Evolutionary conservation across 2,888 invertebrate species (phyloP).

Genomic region (Nomada fabriciana): DNA sequence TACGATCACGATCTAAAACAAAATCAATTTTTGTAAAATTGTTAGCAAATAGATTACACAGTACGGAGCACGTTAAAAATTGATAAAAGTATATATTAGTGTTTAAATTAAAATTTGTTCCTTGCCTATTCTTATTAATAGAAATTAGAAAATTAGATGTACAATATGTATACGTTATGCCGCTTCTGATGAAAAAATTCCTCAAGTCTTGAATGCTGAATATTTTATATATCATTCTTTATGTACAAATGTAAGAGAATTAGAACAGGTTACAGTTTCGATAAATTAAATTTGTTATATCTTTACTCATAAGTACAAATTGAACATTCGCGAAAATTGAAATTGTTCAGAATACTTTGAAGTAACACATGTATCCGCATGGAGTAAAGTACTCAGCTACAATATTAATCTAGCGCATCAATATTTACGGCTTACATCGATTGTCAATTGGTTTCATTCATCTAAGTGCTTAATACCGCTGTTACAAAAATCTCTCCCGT

Average conservation of each 20-base stretch:
- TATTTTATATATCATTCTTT: slow-evolving; percentile 24
- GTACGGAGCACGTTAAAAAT: no score
- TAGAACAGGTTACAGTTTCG: slow-evolving; percentile 19
- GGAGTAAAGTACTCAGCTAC: slow-evolving; percentile 7
- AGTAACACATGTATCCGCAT: background rate
- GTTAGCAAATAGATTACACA: background rate
- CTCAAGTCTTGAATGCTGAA: background rate
- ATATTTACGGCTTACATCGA: background rate
- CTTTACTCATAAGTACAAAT: slow-evolving; percentile 32
- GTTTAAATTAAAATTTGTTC: no score
- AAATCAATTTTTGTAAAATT: background rate
- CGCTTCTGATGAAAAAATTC: background rate
- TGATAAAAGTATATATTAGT: no score
- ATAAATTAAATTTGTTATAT: slow-evolving; percentile 19
- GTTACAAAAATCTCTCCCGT: slow-evolving; percentile 15
- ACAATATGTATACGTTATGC: background rate
- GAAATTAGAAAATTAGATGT: background rate
- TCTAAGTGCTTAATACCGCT: background rate
- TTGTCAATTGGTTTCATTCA: slow-evolving; percentile 2
- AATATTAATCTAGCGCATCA: slow-evolving; percentile 8
- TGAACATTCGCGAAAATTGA: slow-evolving; percentile 20
- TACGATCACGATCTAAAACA: background rate
- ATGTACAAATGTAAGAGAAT: slow-evolving; percentile 31
- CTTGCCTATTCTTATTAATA: background rate
- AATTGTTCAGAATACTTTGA: background rate